These are phyloP conservation scores for Lasioglossum figueresi DNA, from an alignment of 2,888 invertebrate species.

Conservation along the genomic window DNA sequence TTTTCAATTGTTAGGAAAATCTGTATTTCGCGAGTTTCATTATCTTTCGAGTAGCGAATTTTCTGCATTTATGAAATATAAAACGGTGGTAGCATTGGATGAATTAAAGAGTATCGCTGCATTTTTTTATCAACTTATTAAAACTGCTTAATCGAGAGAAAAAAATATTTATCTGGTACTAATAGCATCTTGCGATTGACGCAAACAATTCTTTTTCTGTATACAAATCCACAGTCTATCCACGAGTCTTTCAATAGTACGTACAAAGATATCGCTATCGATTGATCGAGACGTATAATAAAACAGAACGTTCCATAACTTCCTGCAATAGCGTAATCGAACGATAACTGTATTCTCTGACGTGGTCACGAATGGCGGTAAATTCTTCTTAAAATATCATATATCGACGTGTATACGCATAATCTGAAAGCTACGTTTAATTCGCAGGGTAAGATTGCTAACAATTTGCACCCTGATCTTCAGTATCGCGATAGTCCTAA, in stretches of 20 bases:
- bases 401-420: not conserved
- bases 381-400: not conserved
- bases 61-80: not conserved
- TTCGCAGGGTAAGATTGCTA: conserved; percentile 88
- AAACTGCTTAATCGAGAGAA: not conserved
- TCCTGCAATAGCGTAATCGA: not conserved
- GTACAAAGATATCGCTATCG: not conserved
- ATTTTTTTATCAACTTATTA: not conserved
- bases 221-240: not conserved
- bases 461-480: conserved; percentile 92
- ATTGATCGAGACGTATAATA: not conserved
- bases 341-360: not conserved
- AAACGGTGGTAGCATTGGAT: too few species aligned
- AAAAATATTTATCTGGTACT: not conserved
- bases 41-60: not conserved
- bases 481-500: conserved; percentile 93
- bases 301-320: not conserved
- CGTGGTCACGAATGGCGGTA: not conserved
- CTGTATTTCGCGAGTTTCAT: not conserved
- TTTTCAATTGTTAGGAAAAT: not conserved
- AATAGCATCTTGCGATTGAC: not conserved
- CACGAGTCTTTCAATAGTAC: not conserved
- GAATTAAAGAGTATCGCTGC: not conserved
- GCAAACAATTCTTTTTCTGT: not conserved
- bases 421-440: not conserved